A percentile compares a stretch with the other conserved stretches of the same genome.
These are phyloP conservation scores for Gambelia wislizenii DNA, from an alignment of 2,797 vertebrate genomes.

Conservation along the genomic window DNA sequence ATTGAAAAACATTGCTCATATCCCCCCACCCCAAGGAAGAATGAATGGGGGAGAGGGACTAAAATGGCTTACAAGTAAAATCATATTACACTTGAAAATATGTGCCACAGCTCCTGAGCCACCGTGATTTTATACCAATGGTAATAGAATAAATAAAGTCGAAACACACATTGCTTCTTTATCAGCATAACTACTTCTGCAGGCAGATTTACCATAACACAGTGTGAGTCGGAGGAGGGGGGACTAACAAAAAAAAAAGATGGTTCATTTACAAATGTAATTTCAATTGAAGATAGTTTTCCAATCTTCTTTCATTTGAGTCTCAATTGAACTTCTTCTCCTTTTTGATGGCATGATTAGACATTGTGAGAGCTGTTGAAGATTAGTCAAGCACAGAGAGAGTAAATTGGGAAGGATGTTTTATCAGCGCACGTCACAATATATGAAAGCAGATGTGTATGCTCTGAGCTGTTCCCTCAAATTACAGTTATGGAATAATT, in stretches of 20 bases:
- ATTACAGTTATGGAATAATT: conserved; percentile 92
- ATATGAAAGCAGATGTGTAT: conserved; percentile 88
- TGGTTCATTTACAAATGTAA: conserved; percentile 93
- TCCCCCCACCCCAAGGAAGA: neutral
- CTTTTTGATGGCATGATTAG: conserved; percentile 93
- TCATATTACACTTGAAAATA: conserved; percentile 63
- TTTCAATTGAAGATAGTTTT: conserved; percentile 89
- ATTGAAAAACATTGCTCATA: neutral
- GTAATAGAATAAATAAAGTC: conserved; percentile 77
- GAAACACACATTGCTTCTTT: conserved; percentile 70
- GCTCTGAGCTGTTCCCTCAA: conserved; percentile 89
- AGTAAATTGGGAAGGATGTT: conserved; percentile 96
- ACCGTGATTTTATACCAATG: conserved; percentile 64
- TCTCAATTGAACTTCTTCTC: conserved; percentile 83
- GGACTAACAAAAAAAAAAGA: conserved; percentile 76
- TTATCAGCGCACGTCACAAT: conserved; percentile 91
- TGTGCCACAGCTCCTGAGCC: conserved; percentile 61
- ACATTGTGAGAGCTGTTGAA: conserved; percentile 86
- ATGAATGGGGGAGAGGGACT: neutral
- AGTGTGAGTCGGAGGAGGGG: conserved; percentile 66
- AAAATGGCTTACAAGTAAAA: neutral
- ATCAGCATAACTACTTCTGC: conserved; percentile 72
- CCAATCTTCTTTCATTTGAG: conserved; percentile 87
- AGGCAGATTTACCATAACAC: conserved; percentile 82
- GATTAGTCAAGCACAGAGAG: conserved; percentile 92